Percentiles rank a stretch among this genome's conserved stretches.
phyloP scores from a whole-genome alignment of 2,113 vertebrate genomes.

The Formicarius rufipectus region DNA sequence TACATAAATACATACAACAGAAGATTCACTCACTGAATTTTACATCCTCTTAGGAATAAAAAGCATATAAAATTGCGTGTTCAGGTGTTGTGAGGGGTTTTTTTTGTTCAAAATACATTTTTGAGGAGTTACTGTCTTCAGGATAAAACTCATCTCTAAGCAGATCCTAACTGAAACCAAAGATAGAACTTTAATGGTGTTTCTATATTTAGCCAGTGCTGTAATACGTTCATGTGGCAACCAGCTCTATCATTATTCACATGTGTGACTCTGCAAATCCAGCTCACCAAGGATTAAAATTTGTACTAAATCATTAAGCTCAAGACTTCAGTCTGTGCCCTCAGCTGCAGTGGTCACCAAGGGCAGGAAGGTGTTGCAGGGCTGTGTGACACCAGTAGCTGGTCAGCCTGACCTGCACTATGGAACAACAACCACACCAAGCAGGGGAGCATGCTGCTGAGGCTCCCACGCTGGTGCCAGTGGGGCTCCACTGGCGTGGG shows the following conservation, averaged over 20 bases:
- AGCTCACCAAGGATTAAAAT: background rate
- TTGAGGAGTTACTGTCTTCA: background rate
- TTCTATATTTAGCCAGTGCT: background rate
- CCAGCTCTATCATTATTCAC: background rate
- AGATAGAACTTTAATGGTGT: background rate
- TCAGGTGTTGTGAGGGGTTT: background rate
- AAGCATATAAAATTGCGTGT: background rate
- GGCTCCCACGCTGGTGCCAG: background rate
- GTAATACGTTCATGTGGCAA: background rate
- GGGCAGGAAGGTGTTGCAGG: rapidly evolving
- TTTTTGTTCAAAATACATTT: background rate
- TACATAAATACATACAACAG: background rate
- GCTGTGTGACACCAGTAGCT: rapidly evolving
- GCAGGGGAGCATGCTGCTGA: rapidly evolving
- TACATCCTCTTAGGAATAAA: background rate
- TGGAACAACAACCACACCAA: background rate
- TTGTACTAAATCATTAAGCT: background rate
- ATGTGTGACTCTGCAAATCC: background rate
- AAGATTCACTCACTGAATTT: background rate
- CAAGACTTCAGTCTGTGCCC: background rate
- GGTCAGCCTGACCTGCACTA: background rate
- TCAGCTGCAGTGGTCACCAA: background rate
- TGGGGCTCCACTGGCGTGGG: background rate
- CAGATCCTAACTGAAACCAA: background rate
- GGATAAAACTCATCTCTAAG: background rate